These are phyloP conservation scores for Sphenopsis melanotis DNA, from an alignment of 2,797 vertebrate species.

Conservation along the genomic window DNA sequence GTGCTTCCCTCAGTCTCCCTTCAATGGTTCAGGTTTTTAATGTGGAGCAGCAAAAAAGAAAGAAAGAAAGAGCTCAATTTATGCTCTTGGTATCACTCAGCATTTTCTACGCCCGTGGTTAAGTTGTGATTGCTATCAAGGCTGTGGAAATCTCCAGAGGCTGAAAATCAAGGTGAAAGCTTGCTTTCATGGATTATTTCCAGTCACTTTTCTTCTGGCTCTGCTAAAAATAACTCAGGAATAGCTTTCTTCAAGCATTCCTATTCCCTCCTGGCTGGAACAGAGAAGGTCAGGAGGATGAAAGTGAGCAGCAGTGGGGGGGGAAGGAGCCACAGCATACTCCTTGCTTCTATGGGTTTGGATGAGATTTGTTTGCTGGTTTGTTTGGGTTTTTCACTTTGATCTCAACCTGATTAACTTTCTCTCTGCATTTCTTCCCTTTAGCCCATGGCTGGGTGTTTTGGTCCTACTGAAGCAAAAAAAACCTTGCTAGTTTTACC, in stretches of 20 bases:
- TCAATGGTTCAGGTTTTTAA: not conserved
- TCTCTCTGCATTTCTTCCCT: not conserved
- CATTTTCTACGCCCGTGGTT: slow-evolving; percentile 7
- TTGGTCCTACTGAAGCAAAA: not conserved
- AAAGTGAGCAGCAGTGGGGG: not conserved
- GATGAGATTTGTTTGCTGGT: not conserved
- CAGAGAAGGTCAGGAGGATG: slow-evolving; percentile 45
- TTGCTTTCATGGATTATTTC: slow-evolving; percentile 56
- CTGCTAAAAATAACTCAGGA: slow-evolving; percentile 51
- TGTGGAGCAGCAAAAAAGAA: not conserved
- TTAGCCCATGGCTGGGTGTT: not conserved
- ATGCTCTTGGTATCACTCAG: slow-evolving; percentile 28
- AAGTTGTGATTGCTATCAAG: slow-evolving; percentile 48
- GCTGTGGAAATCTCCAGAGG: slow-evolving; percentile 26
- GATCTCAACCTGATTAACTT: not conserved
- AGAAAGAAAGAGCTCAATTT: not conserved
- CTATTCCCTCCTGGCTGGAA: slow-evolving; percentile 29
- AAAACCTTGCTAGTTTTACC: not conserved
- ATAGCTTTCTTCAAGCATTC: slow-evolving; percentile 38
- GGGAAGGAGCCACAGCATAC: not conserved
- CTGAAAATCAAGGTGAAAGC: slow-evolving; percentile 58
- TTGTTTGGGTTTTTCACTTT: not conserved
- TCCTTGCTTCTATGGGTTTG: not conserved
- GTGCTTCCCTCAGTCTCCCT: not conserved
- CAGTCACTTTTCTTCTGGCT: slow-evolving; percentile 49